Base-by-base conservation (phyloP, 2,113 vertebrate genomes). In the Varanus salvator region DNA sequence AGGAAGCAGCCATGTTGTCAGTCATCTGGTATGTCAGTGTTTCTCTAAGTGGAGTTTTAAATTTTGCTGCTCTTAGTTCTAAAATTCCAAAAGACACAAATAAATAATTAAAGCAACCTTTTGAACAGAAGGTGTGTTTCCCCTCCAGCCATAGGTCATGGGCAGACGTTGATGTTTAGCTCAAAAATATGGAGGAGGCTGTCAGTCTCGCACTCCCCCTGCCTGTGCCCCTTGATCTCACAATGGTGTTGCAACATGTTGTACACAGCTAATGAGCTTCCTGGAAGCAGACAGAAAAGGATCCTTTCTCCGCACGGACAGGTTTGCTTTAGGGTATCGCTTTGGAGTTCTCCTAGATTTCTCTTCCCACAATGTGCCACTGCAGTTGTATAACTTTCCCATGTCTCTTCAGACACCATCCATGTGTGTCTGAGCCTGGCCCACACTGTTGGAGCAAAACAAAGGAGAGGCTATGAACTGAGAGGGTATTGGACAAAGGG, bases 291-390 rank as follows among this genome's bases (percentile, higher is more conserved):
- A 77, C 38, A 21, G 80, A 78, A 83, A 64, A 77, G 85, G 88
- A 82, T 87, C 0, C 74, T 84, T 85, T 80, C 48, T 69, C 44
- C 54, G 84, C 76, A 0, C 81, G 44, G 89, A 68, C 48, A 54
- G 80, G 69, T 72, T 17, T 86, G 57, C 89, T 90, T 71, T 27
- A 29, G 31, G 38, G 57, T 14, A 78, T 77, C 48, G 38, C 82
- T 90, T 95, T 89, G 93, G 86, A 90, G 90, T 93, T 84, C 68
- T 95, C 76, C 57, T 84, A 81, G 74, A 86, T 92, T 87, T n/a
- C 52, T 50, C 85, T 93, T 91, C 92, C 90, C 92, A 80, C 92
- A 60, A 86, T 91, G 80, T 90, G 88, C 60, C 93, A 84, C 82
- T 92, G 52, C 75, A 83, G 76, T 95, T 94, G 83, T 77, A 31